A percentile compares a stretch with the other conserved stretches of the same genome.
These are phyloP conservation scores for Callopanchax toddi DNA, from an alignment of 2,113 vertebrate genomes.

Conservation along the genomic window DNA sequence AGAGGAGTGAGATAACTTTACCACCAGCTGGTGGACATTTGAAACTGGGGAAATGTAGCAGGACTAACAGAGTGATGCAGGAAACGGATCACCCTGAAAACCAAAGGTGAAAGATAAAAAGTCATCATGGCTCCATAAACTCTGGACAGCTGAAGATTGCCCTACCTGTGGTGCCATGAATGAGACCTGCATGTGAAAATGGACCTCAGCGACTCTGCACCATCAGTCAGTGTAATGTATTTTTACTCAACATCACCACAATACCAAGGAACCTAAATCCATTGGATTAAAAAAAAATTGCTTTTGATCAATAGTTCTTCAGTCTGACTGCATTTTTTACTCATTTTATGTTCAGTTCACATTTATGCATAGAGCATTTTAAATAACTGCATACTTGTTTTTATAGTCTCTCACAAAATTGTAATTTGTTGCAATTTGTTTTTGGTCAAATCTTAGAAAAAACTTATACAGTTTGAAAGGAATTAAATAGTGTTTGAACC, in stretches of 20 bases:
- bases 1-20: slow-evolving; percentile 19
- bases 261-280: too few relatives aligned
- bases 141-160: slow-evolving; percentile 10
- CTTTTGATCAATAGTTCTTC: too few relatives aligned
- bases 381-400: too few relatives aligned
- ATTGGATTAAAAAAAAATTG: too few relatives aligned
- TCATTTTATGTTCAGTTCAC: too few relatives aligned
- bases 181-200: slow-evolving; percentile 47
- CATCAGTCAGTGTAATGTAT: slow-evolving; percentile 63
- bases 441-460: too few relatives aligned
- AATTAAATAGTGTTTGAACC: too few relatives aligned
- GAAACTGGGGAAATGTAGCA: slow-evolving; percentile 5
- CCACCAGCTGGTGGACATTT: slow-evolving; percentile 19
- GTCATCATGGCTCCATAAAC: not conserved
- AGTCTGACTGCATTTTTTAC: not conserved
- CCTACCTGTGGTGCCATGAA: slow-evolving; percentile 12
- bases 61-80: slow-evolving; percentile 25
- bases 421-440: too few relatives aligned
- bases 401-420: too few relatives aligned
- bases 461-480: too few relatives aligned
- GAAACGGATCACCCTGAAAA: not conserved
- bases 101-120: not conserved
- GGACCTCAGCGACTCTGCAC: slow-evolving; percentile 42
- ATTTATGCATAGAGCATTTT: too few relatives aligned
- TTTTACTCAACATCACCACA: slow-evolving; percentile 1